phyloP scores from a whole-genome alignment of 2,888 invertebrate genomes.

The Coelogynopora nodosa region DNA sequence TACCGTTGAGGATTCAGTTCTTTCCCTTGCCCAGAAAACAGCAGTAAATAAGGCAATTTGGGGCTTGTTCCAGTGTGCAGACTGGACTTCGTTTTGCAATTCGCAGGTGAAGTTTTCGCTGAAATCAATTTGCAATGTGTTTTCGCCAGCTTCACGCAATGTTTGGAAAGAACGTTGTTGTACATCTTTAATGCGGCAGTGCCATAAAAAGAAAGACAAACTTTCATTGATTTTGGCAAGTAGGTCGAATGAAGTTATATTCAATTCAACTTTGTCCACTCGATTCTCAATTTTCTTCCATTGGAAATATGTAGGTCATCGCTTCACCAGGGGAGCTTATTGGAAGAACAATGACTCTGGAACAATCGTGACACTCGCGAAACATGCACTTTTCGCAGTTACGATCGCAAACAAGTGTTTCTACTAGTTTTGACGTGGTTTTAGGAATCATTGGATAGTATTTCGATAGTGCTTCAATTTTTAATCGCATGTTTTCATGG shows the following conservation, averaged over 20 bases:
- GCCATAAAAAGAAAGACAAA: background rate
- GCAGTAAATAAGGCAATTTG: background rate
- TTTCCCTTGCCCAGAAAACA: background rate
- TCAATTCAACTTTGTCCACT: background rate
- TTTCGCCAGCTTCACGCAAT: background rate
- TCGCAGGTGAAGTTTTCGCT: too few species aligned
- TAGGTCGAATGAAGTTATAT: background rate
- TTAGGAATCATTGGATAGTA: too few species aligned
- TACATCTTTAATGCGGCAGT: background rate
- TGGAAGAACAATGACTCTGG: too few species aligned
- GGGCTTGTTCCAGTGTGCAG: background rate
- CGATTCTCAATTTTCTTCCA: too few species aligned
- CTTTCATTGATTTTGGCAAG: background rate
- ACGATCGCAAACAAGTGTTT: too few species aligned
- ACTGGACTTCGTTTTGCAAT: background rate
- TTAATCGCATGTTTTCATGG: background rate
- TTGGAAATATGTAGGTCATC: too few species aligned
- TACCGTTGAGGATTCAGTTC: constrained; percentile 5
- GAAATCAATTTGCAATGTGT: too few species aligned
- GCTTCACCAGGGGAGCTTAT: too few species aligned
- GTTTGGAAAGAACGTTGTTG: background rate
- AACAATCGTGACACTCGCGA: too few species aligned
- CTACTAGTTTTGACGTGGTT: too few species aligned
- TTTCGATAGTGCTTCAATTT: too few species aligned
- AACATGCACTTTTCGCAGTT: too few species aligned